Conservation (phyloP, 2,888 invertebrate species). For the Melinaea menophilus region DNA sequence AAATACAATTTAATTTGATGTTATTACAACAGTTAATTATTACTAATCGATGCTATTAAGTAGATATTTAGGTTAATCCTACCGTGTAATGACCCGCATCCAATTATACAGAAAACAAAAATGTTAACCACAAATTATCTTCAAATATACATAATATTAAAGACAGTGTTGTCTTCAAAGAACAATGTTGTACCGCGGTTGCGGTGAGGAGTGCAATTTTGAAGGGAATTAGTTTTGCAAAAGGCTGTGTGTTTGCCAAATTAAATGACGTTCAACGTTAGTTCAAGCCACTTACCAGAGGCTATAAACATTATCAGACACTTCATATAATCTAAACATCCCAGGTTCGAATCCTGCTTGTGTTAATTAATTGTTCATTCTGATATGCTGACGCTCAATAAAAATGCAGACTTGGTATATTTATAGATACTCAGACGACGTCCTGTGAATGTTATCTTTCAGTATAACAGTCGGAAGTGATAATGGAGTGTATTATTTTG, state of each 20-base stretch:
- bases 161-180: slow-evolving; percentile 16
- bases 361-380: too few species aligned
- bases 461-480: slow-evolving; percentile 37
- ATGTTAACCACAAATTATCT: slow-evolving; percentile 16
- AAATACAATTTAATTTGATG: background rate
- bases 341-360: too few species aligned
- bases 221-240: slow-evolving; percentile 47
- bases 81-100: slow-evolving; percentile 7
- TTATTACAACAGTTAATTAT: slow-evolving; percentile 1
- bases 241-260: slow-evolving; percentile 44
- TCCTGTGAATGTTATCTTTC: slow-evolving; percentile 18
- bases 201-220: slow-evolving; percentile 43
- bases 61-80: background rate
- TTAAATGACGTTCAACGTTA: slow-evolving; percentile 33
- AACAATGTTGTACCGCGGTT: slow-evolving; percentile 37
- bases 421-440: slow-evolving; percentile 13
- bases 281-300: background rate
- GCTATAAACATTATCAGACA: too few species aligned
- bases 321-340: too few species aligned
- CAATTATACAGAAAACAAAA: slow-evolving; percentile 7
- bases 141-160: slow-evolving; percentile 21
- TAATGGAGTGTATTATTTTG: slow-evolving; percentile 39
- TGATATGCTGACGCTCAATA: too few species aligned
- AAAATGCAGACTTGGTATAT: too few species aligned
- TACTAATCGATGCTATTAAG: background rate